These are phyloP conservation scores for Drosophila robusta DNA, from an alignment of 2,888 invertebrate species.

Conservation along the genomic window DNA sequence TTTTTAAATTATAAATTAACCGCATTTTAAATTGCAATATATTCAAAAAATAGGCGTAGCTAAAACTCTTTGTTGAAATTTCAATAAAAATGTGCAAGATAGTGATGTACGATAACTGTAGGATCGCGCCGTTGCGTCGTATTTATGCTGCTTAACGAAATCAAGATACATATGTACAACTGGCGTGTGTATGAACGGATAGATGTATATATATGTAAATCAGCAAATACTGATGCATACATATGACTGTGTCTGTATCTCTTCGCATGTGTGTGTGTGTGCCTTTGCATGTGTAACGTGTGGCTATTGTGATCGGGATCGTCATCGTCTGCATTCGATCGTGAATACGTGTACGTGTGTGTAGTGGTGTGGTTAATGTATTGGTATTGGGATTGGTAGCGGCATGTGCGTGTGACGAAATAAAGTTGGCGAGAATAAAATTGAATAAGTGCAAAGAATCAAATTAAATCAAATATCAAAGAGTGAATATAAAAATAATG, in stretches of 20 bases:
- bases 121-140: constrained; percentile 26
- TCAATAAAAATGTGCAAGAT: neutral
- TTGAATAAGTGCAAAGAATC: constrained; percentile 2
- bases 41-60: constrained; percentile 2
- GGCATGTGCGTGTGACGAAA: constrained; percentile 45
- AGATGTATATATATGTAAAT: constrained; percentile 24
- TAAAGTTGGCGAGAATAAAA: constrained; percentile 31
- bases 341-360: constrained; percentile 7
- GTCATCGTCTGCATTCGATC: constrained; percentile 40
- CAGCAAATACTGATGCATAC: constrained; percentile 23
- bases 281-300: constrained; percentile 24
- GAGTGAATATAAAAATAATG: neutral
- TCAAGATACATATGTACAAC: constrained; percentile 6
- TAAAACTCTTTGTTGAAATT: neutral
- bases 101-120: neutral
- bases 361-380: neutral
- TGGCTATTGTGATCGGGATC: constrained; percentile 42
- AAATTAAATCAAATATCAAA: constrained; percentile 2
- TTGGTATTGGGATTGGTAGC: constrained; percentile 15
- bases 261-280: constrained; percentile 11
- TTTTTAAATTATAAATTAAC: constrained; percentile 20
- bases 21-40: constrained; percentile 22
- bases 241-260: constrained; percentile 16
- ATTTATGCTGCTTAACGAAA: constrained; percentile 15
- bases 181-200: constrained; percentile 5